Evolutionary conservation across 2,113 vertebrate species (phyloP), one percentile per base, ranked within the genome.

Genomic region (Toxotes jaculatrix): DNA sequence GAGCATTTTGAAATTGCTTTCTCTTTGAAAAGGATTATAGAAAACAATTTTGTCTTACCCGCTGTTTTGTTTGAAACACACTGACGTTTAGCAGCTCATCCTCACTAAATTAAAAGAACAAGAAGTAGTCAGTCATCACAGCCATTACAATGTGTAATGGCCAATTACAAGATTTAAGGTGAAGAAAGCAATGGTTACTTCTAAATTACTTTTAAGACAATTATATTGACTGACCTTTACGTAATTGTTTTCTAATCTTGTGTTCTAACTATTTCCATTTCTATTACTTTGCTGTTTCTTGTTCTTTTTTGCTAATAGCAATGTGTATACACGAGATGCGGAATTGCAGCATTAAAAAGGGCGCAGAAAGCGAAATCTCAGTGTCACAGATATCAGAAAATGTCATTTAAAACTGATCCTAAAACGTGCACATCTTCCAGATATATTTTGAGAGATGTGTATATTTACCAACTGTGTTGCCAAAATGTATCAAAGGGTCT

Each of bases 181-280:
- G 38, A 21, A 2, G 27, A 65, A 71, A 73, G 49, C 57, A 57
- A 51, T 42, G 11, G 53, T 9, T 27, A 49, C 4, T 17, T 51
- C 16, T 51, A 51, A 67, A 60, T 66, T 36, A 21, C 42, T 73
- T 65, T 72, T 19, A 45, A 12, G 40, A 34, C 45, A 57, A 23
- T 34, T 56, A 51, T 4, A 47, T 43, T 16, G 4, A 32, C 7
- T 34, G 19, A 21, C 9, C 7, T 56, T 66, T 27, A 45, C 45
- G 49, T 42, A 38, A 27, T 56, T 27, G 12, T 68, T 68, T 21
- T 60, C 51, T n/a, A 51, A 4, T 78, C 9, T 38, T 42, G 27
- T 60, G 53, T 38, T 34, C 3, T 57, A 38, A 31, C 11, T 57
- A 31, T n/a, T 69, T n/a, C 31, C 8, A 23, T 57, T 16, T 57